Percentiles rank a stretch among this genome's conserved stretches.
phyloP scores from a whole-genome alignment of 2,888 invertebrate genomes.

The Leptogaster cylindrica region DNA sequence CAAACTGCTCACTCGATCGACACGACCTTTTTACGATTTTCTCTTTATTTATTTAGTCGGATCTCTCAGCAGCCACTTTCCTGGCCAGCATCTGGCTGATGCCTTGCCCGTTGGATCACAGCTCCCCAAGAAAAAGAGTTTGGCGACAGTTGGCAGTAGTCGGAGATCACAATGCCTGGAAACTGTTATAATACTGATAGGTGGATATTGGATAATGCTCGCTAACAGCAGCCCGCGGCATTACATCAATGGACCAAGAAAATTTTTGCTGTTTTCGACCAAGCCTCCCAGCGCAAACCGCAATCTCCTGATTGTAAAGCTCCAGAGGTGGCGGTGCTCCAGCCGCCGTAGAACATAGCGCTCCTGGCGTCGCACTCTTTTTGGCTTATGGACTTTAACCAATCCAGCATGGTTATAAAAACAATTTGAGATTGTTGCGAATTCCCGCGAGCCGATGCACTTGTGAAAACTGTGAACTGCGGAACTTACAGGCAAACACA shows the following conservation, averaged over 20 bases:
- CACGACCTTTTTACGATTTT: not conserved
- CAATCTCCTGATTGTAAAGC: not conserved
- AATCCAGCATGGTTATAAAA: not conserved
- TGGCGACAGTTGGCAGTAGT: not conserved
- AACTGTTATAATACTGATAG: conserved; percentile 4
- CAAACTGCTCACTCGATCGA: not conserved
- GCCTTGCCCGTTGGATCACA: not conserved
- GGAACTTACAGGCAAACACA: conserved; percentile 28
- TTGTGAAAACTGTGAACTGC: conserved; percentile 12
- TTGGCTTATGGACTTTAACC: no score
- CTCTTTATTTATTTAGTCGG: not conserved
- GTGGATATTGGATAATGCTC: not conserved
- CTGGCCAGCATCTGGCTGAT: not conserved
- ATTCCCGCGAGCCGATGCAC: no score
- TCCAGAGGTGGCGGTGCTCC: not conserved
- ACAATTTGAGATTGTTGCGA: not conserved
- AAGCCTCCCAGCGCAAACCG: not conserved
- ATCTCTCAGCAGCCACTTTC: not conserved
- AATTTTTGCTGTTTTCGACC: conserved; percentile 4
- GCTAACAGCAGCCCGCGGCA: not conserved
- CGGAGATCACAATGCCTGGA: not conserved
- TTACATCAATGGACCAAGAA: not conserved
- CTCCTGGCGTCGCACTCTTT: not conserved
- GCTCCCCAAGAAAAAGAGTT: not conserved
- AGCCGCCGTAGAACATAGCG: not conserved